These are phyloP conservation scores for Lycorma delicatula DNA, from an alignment of 1,140 invertebrate species.

Conservation along the genomic window DNA sequence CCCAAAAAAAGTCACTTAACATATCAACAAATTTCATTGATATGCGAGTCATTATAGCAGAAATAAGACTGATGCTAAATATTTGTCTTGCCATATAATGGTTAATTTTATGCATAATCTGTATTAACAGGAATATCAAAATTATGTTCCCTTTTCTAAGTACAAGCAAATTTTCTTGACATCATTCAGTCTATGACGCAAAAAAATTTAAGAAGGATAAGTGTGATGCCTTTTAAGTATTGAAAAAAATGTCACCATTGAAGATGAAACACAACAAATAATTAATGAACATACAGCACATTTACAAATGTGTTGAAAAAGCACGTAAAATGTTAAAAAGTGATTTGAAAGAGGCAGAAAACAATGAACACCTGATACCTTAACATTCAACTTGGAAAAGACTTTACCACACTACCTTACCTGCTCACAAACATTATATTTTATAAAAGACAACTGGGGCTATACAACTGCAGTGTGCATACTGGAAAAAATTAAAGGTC, in stretches of 20 bases:
- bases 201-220: not conserved
- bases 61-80: not conserved
- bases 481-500: conserved; percentile 21
- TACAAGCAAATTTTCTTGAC: not conserved
- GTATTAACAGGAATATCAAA: not conserved
- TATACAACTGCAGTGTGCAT: conserved; percentile 26
- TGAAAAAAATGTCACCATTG: not conserved
- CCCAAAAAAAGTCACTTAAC: not conserved
- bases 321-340: conserved; percentile 16
- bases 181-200: not conserved
- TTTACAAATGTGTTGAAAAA: too few species aligned
- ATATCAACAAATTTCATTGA: not conserved
- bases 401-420: not conserved
- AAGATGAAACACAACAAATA: not conserved
- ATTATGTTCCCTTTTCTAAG: not conserved
- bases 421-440: conserved; percentile 25
- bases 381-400: conserved; percentile 34
- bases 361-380: conserved; percentile 8
- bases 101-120: not conserved
- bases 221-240: not conserved
- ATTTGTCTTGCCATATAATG: not conserved
- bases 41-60: not conserved
- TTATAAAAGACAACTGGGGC: conserved; percentile 32
- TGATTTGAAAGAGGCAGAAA: conserved; percentile 4
- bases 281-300: not conserved